Base-by-base conservation (phyloP, 2,797 vertebrate species). In the Lacerta agilis region DNA sequence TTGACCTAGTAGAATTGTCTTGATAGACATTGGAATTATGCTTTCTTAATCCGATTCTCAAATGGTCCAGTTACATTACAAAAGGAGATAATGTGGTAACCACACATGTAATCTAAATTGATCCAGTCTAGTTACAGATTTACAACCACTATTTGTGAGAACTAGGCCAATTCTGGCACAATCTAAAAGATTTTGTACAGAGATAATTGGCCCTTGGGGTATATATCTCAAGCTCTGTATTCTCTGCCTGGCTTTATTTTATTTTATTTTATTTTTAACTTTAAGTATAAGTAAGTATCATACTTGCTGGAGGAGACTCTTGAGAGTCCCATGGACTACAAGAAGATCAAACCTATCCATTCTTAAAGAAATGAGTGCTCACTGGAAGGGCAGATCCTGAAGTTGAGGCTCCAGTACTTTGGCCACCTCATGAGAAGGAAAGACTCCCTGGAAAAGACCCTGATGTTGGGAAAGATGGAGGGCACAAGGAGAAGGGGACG, bases 201-300 rank as follows among this genome's bases (percentile, higher is more conserved):
- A 17, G 64, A 27, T 88, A 94, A 95, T 90, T 94, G 91, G 75
- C 94, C 85, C 71, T 86, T 72, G 84, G 69, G 41, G 82, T 66
- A 36, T 0, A 33, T 72, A 90, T 87, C 55, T 29, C 79, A 89
- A 88, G 64, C 45, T 49, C 41, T 76, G 88, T 20, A 88, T 87
- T 85, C 0, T 0, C 82, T 92, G 75, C 82, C 7, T 6, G 78
- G n/a, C 49, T 55, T 15, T 55, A 1, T 67, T 23, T 66, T 81
- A 38, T 76, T 33, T 33, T 33, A n/a, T n/a, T n/a, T n/a, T n/a
- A 33, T 33, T 33, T 33, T 33, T 33, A 83, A 75, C 17, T 41
- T 89, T 88, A 10, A 92, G 77, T 41, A 77, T 3, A 17, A 90
- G 27, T 79, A 27, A 88, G 43, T 61, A n/a, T 94, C 83, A 18